Conservation (phyloP, 2,888 invertebrate genomes). For the Dynastes maya region DNA sequence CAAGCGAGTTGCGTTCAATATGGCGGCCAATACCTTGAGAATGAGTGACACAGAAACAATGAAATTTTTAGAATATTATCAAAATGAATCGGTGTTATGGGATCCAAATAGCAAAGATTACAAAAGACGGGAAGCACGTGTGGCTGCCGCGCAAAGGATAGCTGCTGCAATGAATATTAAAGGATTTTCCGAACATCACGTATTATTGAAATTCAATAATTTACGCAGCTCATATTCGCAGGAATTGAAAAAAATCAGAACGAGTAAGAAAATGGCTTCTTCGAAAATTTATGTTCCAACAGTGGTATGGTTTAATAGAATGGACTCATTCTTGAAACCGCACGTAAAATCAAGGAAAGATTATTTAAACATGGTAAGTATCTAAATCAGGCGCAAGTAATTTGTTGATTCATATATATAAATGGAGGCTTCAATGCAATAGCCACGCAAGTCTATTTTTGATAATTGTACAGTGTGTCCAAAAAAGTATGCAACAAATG, state of each 20-base stretch:
- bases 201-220: conserved; percentile 52
- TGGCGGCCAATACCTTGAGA: conserved; percentile 46
- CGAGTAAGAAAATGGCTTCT: conserved; percentile 38
- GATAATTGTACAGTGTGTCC: too few relatives aligned
- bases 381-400: too few relatives aligned
- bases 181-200: conserved; percentile 44
- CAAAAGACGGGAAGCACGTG: conserved; percentile 58
- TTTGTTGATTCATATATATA: too few relatives aligned
- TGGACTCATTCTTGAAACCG: conserved; percentile 51
- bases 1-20: conserved; percentile 3
- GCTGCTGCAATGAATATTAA: conserved; percentile 47
- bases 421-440: too few relatives aligned
- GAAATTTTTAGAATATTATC: conserved; percentile 64
- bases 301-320: conserved; percentile 47
- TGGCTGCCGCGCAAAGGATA: neutral
- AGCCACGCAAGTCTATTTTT: too few relatives aligned
- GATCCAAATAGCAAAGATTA: conserved; percentile 62
- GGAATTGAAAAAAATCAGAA: conserved; percentile 49
- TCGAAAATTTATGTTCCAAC: conserved; percentile 46
- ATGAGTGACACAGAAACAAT: conserved; percentile 54
- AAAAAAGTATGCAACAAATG: too few relatives aligned
- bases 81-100: conserved; percentile 65
- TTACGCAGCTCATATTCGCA: conserved; percentile 50
- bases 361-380: conserved; percentile 47
- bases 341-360: conserved; percentile 44